phyloP scores from a whole-genome alignment of 1,140 invertebrate species.

The Saccostrea glomerata region DNA sequence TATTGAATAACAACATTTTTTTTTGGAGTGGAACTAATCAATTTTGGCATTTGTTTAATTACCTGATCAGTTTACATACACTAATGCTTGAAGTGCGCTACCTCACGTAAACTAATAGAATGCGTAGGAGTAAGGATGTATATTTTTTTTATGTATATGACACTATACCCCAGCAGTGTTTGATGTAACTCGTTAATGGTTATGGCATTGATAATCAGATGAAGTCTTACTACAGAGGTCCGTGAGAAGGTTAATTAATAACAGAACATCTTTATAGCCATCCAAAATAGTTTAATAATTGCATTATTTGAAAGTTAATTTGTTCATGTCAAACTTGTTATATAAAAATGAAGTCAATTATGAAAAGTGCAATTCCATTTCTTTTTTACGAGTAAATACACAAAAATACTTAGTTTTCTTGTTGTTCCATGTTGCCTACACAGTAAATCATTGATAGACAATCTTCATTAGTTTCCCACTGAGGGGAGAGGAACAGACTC shows the following conservation, averaged over 20 bases:
- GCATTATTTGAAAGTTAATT: not conserved
- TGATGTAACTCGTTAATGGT: not conserved
- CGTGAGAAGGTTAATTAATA: not conserved
- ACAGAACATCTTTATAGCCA: not conserved
- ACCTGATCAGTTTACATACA: not conserved
- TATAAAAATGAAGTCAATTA: not conserved
- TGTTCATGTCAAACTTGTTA: not conserved
- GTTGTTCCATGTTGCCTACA: not conserved
- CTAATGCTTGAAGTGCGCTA: not conserved
- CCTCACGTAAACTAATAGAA: not conserved
- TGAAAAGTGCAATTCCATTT: not conserved
- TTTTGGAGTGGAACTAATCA: not conserved
- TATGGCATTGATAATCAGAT: not conserved
- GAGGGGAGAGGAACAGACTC: not conserved
- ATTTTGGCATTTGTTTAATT: not conserved
- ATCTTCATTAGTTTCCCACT: not conserved
- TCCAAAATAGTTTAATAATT: constrained; percentile 5
- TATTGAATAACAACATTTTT: not conserved
- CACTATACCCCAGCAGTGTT: not conserved
- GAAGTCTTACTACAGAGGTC: not conserved
- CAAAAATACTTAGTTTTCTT: not conserved
- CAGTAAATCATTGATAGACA: constrained; percentile 8
- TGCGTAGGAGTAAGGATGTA: not conserved
- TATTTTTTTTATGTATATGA: not conserved
- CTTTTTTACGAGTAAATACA: not conserved